Base-by-base conservation (phyloP, 2,113 vertebrate genomes). In the Corydoras maculifer region DNA sequence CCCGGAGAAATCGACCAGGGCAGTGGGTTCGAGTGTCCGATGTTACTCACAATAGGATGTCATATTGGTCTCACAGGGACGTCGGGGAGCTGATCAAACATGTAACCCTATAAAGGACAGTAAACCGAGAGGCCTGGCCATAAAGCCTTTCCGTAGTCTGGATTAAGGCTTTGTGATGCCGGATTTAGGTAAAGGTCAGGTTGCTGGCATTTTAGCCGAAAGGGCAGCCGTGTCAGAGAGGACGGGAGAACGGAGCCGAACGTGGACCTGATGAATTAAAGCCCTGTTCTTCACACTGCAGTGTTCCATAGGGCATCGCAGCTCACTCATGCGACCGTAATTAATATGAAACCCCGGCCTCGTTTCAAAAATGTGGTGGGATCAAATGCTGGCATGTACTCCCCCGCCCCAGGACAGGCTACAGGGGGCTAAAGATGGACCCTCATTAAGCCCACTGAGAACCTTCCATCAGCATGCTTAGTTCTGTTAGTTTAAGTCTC, bases 181-280 rank as follows among this genome's bases (percentile, higher is more conserved):
- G 49, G 13, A 58, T 60, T 72, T 71, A 77, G 57, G 60, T 53
- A 75, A 80, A 77, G 75, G 65, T 77, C 73, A 67, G 4, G 18
- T 12, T 15, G 5, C 53, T 72, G 63, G 65, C 72, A 67, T 80
- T 80, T 80, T 58, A 61, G 30, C 58, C 7, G 18, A 69, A 80
- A 80, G 78, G 72, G 77, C 69, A 80, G 54, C 72, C 43, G 64
- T 18, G 12, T 15, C 13, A 2, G 29, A 51, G 54, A 60, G 51
- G 64, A 54, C 29, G 13, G 43, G 12, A 31, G 31, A 62, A 62
- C 49, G 29, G 66, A 15, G 64, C 43, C 51, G 69, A 63, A 51
- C 54, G 65, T 69, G 61, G 66, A 60, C 48, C 31, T 69, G 55
- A 75, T 43, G 14, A 62, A 77, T 61, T 30, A 66, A 64, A 70